phyloP scores from a whole-genome alignment of 1,140 invertebrate genomes.

The Cotesia vestalis region DNA sequence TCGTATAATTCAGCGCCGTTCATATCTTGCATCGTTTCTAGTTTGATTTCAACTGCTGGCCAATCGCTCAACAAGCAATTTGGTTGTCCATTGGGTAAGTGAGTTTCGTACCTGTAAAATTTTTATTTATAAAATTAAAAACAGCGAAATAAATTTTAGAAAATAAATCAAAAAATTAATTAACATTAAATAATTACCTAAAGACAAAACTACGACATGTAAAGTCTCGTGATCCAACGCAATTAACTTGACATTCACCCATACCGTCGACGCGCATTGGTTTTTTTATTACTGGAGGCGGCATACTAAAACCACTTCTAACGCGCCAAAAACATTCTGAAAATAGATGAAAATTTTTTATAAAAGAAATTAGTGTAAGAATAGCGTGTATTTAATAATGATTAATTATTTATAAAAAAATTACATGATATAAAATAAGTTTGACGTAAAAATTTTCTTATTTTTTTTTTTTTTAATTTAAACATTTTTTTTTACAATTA shows the following conservation, averaged over 20 bases:
- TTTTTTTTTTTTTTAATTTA: too few species aligned
- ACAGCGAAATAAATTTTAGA: neutral
- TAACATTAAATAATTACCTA: slow-evolving; percentile 70
- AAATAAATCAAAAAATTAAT: too few species aligned
- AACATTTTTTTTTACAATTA: too few species aligned
- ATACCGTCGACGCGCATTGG: slow-evolving; percentile 73
- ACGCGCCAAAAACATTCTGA: slow-evolving; percentile 84
- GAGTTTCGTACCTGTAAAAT: slow-evolving; percentile 35
- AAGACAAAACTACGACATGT: slow-evolving; percentile 81
- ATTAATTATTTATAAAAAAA: slow-evolving; percentile 13
- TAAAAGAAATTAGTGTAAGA: neutral
- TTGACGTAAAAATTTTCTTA: too few species aligned
- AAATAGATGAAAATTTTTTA: slow-evolving; percentile 19
- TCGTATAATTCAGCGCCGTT: slow-evolving; percentile 78
- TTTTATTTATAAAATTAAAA: slow-evolving; percentile 27
- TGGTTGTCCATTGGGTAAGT: slow-evolving; percentile 30
- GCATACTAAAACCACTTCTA: slow-evolving; percentile 74
- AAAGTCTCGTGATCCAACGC: slow-evolving; percentile 73
- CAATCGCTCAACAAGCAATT: slow-evolving; percentile 77
- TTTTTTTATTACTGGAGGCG: slow-evolving; percentile 70
- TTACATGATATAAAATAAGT: too few species aligned
- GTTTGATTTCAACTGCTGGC: slow-evolving; percentile 72
- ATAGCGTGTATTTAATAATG: too few species aligned
- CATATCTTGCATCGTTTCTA: slow-evolving; percentile 66
- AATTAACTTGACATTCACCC: slow-evolving; percentile 80